Evolutionary conservation across 2,797 vertebrate genomes (phyloP), one percentile per base, ranked within the genome.

Genomic region (Botia almorhae): DNA sequence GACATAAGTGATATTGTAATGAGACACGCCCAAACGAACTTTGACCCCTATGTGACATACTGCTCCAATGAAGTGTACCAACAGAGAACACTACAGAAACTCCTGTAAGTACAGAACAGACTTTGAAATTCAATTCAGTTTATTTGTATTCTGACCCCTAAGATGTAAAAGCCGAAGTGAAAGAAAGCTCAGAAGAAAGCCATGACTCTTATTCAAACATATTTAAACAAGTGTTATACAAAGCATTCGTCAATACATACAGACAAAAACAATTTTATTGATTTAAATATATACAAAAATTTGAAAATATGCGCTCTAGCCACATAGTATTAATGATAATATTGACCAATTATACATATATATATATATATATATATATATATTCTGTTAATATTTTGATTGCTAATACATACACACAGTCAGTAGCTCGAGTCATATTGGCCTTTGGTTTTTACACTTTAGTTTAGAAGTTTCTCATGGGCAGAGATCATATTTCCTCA

Each of bases 61-160:
- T 99, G 98, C 92, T 97, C 96, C 80, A 99, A 99, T 3, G 98
- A 99, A 88, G 97, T 99, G 73, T 99, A 99, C 55, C 98, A 99
- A 87, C 98, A 99, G 83, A 93, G 98, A 26, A 99, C 97, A 0
- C 94, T 99, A 21, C 97, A 98, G 89, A 96, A 93, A 82, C 89
- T 99, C 43, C 81, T 97, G 97, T 99, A 91, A 96, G 97, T 91
- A 23, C 26, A 70, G 63, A 19, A 51, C 36, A 69, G 73, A 75
- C 72, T 1, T 33, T 33, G 3, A 33, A 33, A 69, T 10, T 51
- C 13, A 51, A 13, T 51, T 51, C 12, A 51, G 12, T 51, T 51
- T 51, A 3, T 13, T 51, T 51, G 2, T 14, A 16, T 51, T 16
- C 23, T 26, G 23, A 26, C 23, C 33, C 33, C 33, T 33, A 33